A percentile compares a stretch with the other conserved stretches of the same genome.
phyloP scores from a whole-genome alignment of 2,113 vertebrate species.

The Hippopotamus amphibius region DNA sequence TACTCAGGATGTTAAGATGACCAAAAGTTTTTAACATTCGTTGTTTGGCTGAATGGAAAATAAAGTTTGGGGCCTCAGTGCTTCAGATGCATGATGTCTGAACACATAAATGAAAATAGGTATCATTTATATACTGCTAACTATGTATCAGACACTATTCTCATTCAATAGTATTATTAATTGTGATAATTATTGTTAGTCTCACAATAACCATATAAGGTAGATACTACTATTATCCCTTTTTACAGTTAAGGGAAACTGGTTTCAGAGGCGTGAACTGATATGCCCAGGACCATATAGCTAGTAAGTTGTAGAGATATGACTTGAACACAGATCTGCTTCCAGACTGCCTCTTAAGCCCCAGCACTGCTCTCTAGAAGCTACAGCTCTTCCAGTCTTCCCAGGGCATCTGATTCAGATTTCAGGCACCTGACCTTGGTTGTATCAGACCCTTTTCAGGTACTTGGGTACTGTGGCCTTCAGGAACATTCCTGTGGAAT shows the following conservation, averaged over 20 bases:
- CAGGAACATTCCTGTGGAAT: not conserved
- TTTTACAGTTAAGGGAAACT: not conserved
- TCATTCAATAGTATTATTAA: not conserved
- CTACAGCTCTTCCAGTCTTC: not conserved
- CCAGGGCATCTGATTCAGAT: not conserved
- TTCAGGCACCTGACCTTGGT: not conserved
- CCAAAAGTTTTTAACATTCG: not conserved
- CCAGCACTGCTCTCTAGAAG: not conserved
- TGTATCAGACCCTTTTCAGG: not conserved
- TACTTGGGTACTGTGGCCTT: not conserved
- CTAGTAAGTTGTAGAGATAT: not conserved
- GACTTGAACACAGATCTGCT: not conserved
- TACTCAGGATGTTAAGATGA: not conserved
- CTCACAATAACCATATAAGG: not conserved
- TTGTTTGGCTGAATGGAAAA: not conserved
- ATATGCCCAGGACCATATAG: not conserved
- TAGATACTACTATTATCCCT: not conserved
- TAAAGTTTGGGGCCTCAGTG: not conserved
- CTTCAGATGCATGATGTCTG: not conserved
- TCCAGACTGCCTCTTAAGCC: not conserved
- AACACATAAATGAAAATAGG: not conserved
- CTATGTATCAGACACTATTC: not conserved
- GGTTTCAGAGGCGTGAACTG: not conserved
- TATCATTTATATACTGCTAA: not conserved
- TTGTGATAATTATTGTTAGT: not conserved